phyloP scores from a whole-genome alignment of 2,113 vertebrate genomes.

The Todiramphus saurophagus region DNA sequence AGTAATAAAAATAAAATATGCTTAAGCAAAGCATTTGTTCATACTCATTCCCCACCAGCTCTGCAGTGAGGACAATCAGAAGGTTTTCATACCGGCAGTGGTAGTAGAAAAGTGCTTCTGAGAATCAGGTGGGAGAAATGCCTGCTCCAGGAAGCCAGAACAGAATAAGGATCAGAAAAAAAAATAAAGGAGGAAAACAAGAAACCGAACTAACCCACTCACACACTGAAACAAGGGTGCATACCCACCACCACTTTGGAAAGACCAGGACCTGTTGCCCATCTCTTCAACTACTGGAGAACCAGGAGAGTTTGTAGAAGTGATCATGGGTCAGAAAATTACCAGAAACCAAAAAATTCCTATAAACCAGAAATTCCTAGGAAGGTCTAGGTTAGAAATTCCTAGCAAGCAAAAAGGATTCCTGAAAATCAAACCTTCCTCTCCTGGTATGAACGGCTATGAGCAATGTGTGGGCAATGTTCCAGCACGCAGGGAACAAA shows the following conservation, averaged over 20 bases:
- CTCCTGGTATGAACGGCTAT: not conserved
- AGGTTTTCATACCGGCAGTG: not conserved
- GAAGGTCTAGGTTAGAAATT: not conserved
- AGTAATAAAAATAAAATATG: constrained; percentile 7
- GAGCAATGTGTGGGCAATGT: not conserved
- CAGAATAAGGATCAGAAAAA: not conserved
- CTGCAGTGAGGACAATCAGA: not conserved
- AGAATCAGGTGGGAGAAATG: not conserved
- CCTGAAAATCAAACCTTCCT: not conserved
- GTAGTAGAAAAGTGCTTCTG: not conserved
- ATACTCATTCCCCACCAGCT: not conserved
- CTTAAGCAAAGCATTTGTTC: not conserved
- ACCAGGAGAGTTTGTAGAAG: not conserved
- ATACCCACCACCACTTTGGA: not conserved
- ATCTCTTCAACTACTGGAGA: not conserved
- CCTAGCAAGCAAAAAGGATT: not conserved
- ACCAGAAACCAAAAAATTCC: not conserved
- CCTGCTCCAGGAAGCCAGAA: not conserved
- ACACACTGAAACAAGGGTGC: not conserved
- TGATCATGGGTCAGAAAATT: not conserved
- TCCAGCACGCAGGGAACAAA: not conserved
- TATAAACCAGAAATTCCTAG: not conserved
- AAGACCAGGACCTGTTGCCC: not conserved
- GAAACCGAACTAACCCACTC: not conserved
- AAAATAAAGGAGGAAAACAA: not conserved